Base-by-base conservation (phyloP, 2,113 vertebrate species). In the Uropsilus gracilis region DNA sequence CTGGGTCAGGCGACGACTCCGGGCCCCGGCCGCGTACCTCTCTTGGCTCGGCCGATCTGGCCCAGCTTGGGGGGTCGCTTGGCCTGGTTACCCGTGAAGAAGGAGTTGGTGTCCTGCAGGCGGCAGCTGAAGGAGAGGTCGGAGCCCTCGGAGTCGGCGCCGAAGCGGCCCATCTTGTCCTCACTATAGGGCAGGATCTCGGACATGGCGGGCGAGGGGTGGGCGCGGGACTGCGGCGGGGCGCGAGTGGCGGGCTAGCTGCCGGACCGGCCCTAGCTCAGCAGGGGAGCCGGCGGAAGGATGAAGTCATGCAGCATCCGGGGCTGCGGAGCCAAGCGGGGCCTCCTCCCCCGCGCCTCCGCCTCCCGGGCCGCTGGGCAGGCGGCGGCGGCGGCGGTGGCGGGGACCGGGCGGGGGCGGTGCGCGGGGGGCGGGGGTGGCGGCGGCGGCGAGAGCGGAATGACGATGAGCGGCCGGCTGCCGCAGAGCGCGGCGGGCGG, bases 81-180 rank as follows among this genome's bases (percentile, higher is more conserved):
- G 97, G 98, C 98, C 98, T 99, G 99, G 98, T 99, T 99, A 97
- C 99, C 98, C 94, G 98, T 98, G 96, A 99, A 99, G 98, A 99
- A 99, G 97, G 99, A 98, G 99, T 98, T 99, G 97, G 99, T 99
- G 98, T 99, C 99, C 98, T 99, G 99, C 96, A 99, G 99, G 97
- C 99, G 99, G 98, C 99, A 99, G 98, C 99, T 99, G 98, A 99
- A 99, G 98, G 99, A 99, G 98, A 99, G 99, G 97, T 99, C 99
- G 84, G 98, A 99, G 97, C 99, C 99, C 97, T 99, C 99, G 95
- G 98, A 98, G 98, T 99, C 99, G 91, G 99, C 98, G 97, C 99
- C 99, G 96, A 99, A 99, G 98, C 99, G 99, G 98, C 97, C 99
- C 99, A 99, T 99, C 97, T 99, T 99, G 96, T 99, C 99, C 98